A percentile compares a stretch with the other conserved stretches of the same genome.
Conservation (phyloP, 2,888 invertebrate genomes). For the Gerris lacustris region DNA sequence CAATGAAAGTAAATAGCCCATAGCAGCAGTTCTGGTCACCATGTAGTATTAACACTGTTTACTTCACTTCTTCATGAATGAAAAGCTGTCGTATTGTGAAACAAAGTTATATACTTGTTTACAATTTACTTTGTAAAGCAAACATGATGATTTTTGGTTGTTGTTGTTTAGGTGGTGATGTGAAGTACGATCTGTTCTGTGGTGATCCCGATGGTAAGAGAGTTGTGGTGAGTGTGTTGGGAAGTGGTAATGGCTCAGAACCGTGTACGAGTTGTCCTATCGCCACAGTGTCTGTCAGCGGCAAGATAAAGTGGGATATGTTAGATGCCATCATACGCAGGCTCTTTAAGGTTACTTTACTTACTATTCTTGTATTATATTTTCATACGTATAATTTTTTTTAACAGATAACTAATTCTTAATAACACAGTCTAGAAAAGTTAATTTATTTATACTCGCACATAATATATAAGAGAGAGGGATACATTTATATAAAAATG, state of each 20-base stretch:
- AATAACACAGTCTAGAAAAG: not conserved
- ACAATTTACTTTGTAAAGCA: no score
- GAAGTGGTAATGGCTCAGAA: constrained; percentile 64
- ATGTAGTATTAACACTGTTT: no score
- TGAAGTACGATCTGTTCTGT: constrained; percentile 28
- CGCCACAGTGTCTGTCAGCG: constrained; percentile 78
- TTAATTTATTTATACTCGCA: constrained; percentile 6
- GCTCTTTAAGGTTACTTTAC: constrained; percentile 57
- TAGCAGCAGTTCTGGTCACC: no score
- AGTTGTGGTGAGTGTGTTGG: constrained; percentile 73
- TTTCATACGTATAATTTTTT: not conserved
- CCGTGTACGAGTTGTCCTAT: constrained; percentile 62
- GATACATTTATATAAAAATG: no score
- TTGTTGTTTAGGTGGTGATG: constrained; percentile 18
- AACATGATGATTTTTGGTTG: not conserved
- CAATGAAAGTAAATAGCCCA: no score
- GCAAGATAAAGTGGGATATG: constrained; percentile 90
- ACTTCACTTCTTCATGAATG: no score
- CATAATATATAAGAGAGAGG: no score
- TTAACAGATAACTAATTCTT: no score
- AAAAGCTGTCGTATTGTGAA: no score
- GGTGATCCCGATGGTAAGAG: constrained; percentile 67
- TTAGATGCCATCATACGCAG: constrained; percentile 81
- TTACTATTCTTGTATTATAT: not conserved
- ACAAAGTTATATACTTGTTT: no score